These are phyloP conservation scores for Idaea dimidiata DNA, from an alignment of 2,888 invertebrate species.

Conservation along the genomic window DNA sequence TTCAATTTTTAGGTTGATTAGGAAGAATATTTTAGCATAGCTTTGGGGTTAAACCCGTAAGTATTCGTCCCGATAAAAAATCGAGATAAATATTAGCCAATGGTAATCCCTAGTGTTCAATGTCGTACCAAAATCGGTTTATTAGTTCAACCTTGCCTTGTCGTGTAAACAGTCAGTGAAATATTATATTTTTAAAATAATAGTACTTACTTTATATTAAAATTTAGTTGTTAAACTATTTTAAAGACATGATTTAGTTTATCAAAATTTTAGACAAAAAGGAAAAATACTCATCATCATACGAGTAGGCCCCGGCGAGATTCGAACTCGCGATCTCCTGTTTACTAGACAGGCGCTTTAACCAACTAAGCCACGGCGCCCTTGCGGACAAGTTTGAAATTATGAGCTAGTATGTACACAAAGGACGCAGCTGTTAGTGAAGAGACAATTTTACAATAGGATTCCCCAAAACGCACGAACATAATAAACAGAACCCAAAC, in stretches of 20 bases:
- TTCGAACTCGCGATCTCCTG: constrained; percentile 78
- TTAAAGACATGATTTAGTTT: background rate
- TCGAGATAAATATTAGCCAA: background rate
- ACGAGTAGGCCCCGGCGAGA: constrained; percentile 69
- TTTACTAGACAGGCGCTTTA: constrained; percentile 80
- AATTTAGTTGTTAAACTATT: no score
- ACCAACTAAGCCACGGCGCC: constrained; percentile 78
- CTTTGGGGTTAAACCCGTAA: background rate
- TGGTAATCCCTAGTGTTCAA: no score
- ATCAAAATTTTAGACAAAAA: constrained; percentile 8
- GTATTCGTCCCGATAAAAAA: background rate
- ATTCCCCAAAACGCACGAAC: background rate
- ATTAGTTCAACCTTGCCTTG: no score
- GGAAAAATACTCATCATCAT: background rate
- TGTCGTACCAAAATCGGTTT: no score
- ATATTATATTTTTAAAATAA: no score
- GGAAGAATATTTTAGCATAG: background rate
- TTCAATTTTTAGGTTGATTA: no score
- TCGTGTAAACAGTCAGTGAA: no score
- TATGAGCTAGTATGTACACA: constrained; percentile 1
- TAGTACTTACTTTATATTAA: no score
- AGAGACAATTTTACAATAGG: background rate
- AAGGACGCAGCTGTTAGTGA: background rate
- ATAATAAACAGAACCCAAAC: no score
- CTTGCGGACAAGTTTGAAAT: constrained; percentile 20